phyloP scores from a whole-genome alignment of 2,797 vertebrate species.

The Atherinosoma microstoma region DNA sequence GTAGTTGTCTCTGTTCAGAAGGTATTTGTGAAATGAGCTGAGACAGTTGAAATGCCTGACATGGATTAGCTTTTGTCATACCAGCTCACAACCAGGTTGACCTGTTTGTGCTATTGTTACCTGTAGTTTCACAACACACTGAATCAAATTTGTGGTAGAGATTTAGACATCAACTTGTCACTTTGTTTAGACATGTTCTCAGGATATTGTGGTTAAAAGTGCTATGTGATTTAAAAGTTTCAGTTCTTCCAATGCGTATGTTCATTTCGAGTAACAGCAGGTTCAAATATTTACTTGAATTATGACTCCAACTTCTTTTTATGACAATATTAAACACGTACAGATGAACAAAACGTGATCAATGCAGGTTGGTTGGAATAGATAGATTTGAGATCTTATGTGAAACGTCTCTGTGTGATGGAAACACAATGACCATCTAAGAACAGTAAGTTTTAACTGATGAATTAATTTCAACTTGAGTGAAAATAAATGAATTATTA shows the following conservation, averaged over 20 bases:
- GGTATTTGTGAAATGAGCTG: slow-evolving; percentile 17
- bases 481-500: neutral
- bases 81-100: slow-evolving; percentile 10
- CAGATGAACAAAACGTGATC: neutral
- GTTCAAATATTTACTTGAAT: neutral
- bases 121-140: slow-evolving; percentile 10
- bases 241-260: neutral
- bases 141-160: neutral
- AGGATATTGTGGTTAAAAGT: neutral
- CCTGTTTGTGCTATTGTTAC: slow-evolving; percentile 26
- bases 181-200: neutral
- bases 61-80: slow-evolving; percentile 33
- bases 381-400: neutral
- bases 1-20: neutral
- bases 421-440: neutral
- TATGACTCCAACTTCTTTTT: neutral
- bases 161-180: neutral
- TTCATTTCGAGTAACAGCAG: neutral
- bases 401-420: neutral
- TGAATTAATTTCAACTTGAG: neutral
- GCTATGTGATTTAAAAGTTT: neutral
- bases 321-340: neutral
- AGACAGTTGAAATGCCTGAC: slow-evolving; percentile 13
- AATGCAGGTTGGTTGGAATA: neutral
- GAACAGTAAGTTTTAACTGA: neutral